Conservation (phyloP, 1,140 invertebrate genomes). For the Drosophila suzukii region DNA sequence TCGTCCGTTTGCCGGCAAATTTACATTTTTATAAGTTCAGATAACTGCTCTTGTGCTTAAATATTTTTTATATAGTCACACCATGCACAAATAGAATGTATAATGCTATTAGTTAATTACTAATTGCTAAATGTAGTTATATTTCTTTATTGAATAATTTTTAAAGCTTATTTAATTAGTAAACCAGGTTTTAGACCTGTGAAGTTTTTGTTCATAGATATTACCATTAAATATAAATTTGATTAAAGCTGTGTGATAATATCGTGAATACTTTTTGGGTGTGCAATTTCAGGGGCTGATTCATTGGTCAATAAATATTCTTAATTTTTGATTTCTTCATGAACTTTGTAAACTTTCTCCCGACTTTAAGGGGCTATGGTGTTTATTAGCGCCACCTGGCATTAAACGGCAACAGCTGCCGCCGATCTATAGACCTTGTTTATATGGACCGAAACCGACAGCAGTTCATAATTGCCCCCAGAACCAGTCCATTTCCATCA, state of each 20-base stretch:
- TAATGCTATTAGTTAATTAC: slow-evolving; percentile 3
- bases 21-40: no score
- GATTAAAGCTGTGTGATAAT: neutral
- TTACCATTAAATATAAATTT: no score
- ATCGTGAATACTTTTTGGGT: no score
- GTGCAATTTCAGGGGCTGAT: neutral
- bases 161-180: neutral
- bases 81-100: no score
- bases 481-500: slow-evolving; percentile 21
- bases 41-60: neutral
- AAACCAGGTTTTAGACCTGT: neutral
- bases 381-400: slow-evolving; percentile 48
- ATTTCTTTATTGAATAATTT: neutral
- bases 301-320: no score
- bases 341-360: no score
- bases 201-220: neutral
- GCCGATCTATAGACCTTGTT: slow-evolving; percentile 22
- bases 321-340: neutral
- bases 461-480: slow-evolving; percentile 59
- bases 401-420: slow-evolving; percentile 32
- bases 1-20: neutral
- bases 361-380: slow-evolving; percentile 7
- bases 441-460: slow-evolving; percentile 12
- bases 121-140: neutral
- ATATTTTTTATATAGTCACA: neutral